Percentiles rank a stretch among this genome's conserved stretches.
Conservation (phyloP, 2,797 vertebrate species). For the Varecia variegata region DNA sequence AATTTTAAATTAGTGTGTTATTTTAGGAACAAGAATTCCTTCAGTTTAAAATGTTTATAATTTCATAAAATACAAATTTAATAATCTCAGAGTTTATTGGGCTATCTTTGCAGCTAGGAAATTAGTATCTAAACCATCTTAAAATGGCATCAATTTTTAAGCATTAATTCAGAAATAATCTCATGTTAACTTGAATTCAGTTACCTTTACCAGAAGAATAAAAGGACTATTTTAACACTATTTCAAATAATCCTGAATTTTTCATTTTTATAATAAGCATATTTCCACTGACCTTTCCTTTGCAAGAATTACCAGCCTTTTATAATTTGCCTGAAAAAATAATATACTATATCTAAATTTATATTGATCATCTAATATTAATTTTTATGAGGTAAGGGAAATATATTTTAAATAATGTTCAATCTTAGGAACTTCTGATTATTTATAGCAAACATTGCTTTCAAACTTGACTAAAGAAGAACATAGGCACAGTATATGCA, state of each 20-base stretch:
- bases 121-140: constrained; percentile 28
- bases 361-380: constrained; percentile 39
- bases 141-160: constrained; percentile 50
- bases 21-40: constrained; percentile 44
- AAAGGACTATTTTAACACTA: constrained; percentile 33
- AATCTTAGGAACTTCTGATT: constrained; percentile 23
- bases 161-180: constrained; percentile 40
- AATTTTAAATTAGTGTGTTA: constrained; percentile 20
- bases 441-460: constrained; percentile 31
- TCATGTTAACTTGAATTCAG: constrained; percentile 29
- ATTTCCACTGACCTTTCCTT: constrained; percentile 46
- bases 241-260: constrained; percentile 20
- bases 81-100: constrained; percentile 5
- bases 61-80: constrained; percentile 54
- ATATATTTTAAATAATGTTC: constrained; percentile 38
- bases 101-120: not conserved
- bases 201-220: constrained; percentile 5
- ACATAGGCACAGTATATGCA: not conserved
- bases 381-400: constrained; percentile 51
- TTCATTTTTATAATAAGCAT: constrained; percentile 47
- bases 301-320: constrained; percentile 32
- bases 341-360: constrained; percentile 36
- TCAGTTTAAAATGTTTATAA: constrained; percentile 39
- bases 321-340: constrained; percentile 34
- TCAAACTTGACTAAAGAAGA: constrained; percentile 23